Base-by-base conservation (phyloP, 2,113 vertebrate genomes). In the Oncorhynchus gorbuscha region DNA sequence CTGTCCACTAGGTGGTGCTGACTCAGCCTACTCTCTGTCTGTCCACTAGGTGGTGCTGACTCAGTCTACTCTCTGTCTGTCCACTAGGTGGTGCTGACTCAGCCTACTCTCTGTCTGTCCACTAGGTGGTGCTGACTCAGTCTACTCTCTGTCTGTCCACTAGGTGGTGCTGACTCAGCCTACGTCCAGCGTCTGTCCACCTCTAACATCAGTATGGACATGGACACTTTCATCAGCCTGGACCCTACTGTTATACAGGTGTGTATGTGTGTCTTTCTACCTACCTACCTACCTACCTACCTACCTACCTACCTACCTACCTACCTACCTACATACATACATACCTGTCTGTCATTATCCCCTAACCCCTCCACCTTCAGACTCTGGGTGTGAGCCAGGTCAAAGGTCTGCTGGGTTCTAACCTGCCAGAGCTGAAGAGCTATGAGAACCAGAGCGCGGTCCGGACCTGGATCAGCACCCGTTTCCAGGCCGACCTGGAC, bases 151-250 rank as follows among this genome's bases (percentile, higher is more conserved):
- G 69, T 0, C 22, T 64, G 18, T n/a, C 65, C 49, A 81, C 22
- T 74, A 93, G 92, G 77, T 4, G 93, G 92, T 6, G 86, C 89
- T 4, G 0, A 30, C 49, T 0, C 0, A 0, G 0, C 0, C 0
- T 91, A 83, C 48, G 1, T 91, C 7, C 7, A 0, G 55, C 70
- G 0, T 20, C 79, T 93, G 68, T 7, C 51, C 0, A 0, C 1
- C 1, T 81, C 86, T 16, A 35, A 83, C 32, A 7, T 91, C 72
- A 90, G 18, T 74, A 93, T 94, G 92, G 89, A 94, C 72, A 0
- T 92, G 68, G 2, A 0, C 0, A 91, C 82, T 45, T 92, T 93
- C 76, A 81, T 35, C 39, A 65, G 18, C 3, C 69, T 94, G 77
- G 20, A 89, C 26, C 26, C 68, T 4, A 65, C 3, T 0, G 81